Conservation (phyloP, 2,113 vertebrate genomes). For the Pitta sordida region DNA sequence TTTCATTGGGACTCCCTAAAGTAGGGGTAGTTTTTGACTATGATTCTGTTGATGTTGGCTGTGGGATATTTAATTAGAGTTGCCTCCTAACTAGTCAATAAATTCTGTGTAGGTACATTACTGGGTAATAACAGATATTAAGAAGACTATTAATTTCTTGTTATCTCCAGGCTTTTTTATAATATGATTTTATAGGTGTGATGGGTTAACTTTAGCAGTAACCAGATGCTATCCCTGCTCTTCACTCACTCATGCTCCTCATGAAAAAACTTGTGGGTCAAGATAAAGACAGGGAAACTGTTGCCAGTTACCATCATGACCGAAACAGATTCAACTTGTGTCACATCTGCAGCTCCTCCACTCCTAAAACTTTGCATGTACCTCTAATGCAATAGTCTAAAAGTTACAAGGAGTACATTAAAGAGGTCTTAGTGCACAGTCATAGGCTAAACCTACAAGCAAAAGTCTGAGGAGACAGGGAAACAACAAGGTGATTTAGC, state of each 20-base stretch:
- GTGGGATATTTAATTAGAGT: neutral
- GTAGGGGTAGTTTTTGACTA: neutral
- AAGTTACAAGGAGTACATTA: neutral
- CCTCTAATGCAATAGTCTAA: neutral
- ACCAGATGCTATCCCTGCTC: neutral
- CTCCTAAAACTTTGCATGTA: neutral
- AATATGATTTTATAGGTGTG: neutral
- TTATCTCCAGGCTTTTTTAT: neutral
- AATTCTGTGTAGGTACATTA: neutral
- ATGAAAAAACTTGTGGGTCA: neutral
- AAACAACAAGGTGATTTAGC: neutral
- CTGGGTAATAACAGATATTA: neutral
- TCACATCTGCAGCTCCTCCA: neutral
- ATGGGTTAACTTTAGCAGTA: neutral
- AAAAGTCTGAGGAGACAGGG: neutral
- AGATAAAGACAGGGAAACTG: neutral
- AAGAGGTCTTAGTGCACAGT: neutral
- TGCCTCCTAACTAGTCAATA: neutral
- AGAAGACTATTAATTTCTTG: neutral
- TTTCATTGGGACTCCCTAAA: neutral
- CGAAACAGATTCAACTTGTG: neutral
- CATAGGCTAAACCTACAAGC: neutral
- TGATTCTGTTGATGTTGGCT: fast-evolving
- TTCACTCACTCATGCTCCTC: neutral
- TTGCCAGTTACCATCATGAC: no score